Conservation (phyloP, 2,797 vertebrate species). For the Apodemus agrarius region DNA sequence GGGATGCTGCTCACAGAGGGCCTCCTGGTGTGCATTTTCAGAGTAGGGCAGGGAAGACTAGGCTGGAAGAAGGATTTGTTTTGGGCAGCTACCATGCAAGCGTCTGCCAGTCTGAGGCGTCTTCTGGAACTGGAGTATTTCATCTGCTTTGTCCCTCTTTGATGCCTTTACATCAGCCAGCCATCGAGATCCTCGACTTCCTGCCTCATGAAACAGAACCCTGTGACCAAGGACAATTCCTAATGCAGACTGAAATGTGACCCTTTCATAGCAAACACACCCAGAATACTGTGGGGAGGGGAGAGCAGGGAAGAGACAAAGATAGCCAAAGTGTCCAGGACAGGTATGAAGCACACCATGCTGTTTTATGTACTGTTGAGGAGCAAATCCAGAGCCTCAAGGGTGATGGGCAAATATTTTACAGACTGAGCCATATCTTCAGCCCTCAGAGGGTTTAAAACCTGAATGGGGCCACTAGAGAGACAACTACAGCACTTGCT, state of each 20-base stretch:
- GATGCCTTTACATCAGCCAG: background rate
- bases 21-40: background rate
- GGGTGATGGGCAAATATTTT: background rate
- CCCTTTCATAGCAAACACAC: background rate
- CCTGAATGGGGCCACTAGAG: background rate
- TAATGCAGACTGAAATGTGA: background rate
- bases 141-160: background rate
- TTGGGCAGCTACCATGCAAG: background rate
- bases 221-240: background rate
- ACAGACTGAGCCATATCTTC: too few relatives aligned
- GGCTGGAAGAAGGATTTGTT: background rate
- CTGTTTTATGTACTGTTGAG: background rate
- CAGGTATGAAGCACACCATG: background rate
- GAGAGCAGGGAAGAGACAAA: background rate
- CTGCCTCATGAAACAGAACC: background rate
- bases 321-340: background rate
- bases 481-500: background rate
- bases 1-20: background rate
- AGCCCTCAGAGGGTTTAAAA: background rate
- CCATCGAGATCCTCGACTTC: background rate
- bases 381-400: background rate
- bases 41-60: background rate
- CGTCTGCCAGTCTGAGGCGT: background rate
- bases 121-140: too few relatives aligned
- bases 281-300: background rate